Evolutionary conservation across 2,888 invertebrate species (phyloP).

Genomic region (Tipula lateralis): DNA sequence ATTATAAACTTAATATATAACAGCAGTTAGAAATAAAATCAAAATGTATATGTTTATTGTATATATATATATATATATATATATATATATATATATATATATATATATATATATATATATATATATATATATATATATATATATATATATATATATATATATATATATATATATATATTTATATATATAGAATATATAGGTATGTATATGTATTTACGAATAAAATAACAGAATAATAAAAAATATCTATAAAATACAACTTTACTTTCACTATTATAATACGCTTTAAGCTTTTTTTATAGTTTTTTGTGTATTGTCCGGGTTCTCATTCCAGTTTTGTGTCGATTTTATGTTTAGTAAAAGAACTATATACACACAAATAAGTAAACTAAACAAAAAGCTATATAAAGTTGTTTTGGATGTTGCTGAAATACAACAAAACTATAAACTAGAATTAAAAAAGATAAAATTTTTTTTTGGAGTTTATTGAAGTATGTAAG

Average conservation of each 20-base stretch:
- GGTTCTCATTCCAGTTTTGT: conserved; percentile 7
- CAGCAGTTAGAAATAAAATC: not conserved
- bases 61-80: no score
- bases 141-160: no score
- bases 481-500: not conserved
- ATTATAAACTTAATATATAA: conserved; percentile 1
- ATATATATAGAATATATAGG: no score
- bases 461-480: not conserved
- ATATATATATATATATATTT: no score
- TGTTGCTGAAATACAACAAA: not conserved
- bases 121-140: no score
- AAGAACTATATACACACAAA: not conserved
- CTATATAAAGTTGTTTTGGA: not conserved
- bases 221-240: not conserved
- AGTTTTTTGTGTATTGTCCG: not conserved
- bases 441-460: not conserved
- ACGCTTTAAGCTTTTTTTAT: not conserved
- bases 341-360: not conserved
- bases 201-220: not conserved
- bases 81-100: no score
- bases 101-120: no score
- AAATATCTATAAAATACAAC: not conserved
- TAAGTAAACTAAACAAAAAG: not conserved
- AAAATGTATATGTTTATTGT: not conserved
- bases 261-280: not conserved